Percentiles rank a stretch among this genome's conserved stretches.
Evolutionary conservation across 2,797 vertebrate genomes (phyloP).

Genomic region (Otolemur crassicaudatus): DNA sequence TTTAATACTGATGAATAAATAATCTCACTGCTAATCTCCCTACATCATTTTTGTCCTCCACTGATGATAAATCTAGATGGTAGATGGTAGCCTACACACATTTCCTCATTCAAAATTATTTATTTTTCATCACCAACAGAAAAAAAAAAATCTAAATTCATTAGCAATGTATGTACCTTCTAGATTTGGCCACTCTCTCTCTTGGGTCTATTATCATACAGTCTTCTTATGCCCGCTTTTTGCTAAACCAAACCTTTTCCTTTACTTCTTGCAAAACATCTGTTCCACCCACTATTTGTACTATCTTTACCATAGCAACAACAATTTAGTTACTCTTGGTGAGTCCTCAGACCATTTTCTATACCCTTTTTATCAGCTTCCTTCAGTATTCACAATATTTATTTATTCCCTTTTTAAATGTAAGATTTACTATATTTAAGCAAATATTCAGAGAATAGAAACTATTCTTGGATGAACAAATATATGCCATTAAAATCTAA

Average conservation of each 20-base stretch:
- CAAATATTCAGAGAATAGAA: neutral
- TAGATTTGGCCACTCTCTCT: neutral
- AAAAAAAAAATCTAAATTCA: neutral
- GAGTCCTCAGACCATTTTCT: neutral
- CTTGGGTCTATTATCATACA: neutral
- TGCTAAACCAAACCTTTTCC: neutral
- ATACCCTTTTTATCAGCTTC: neutral
- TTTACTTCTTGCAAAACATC: neutral
- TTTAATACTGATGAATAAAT: neutral
- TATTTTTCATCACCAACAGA: neutral
- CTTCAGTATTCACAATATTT: neutral
- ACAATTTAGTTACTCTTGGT: neutral
- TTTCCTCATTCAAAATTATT: neutral
- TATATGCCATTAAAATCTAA: neutral
- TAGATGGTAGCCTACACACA: neutral
- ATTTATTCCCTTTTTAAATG: neutral
- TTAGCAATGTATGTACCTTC: neutral
- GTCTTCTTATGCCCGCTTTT: neutral
- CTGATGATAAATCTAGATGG: neutral
- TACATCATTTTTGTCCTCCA: neutral
- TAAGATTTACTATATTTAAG: conserved; percentile 25
- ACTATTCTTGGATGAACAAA: neutral
- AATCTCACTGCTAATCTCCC: neutral
- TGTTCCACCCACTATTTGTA: neutral
- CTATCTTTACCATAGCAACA: neutral